phyloP scores from a whole-genome alignment of 2,113 vertebrate species.

The Lipotes vexillifer region DNA sequence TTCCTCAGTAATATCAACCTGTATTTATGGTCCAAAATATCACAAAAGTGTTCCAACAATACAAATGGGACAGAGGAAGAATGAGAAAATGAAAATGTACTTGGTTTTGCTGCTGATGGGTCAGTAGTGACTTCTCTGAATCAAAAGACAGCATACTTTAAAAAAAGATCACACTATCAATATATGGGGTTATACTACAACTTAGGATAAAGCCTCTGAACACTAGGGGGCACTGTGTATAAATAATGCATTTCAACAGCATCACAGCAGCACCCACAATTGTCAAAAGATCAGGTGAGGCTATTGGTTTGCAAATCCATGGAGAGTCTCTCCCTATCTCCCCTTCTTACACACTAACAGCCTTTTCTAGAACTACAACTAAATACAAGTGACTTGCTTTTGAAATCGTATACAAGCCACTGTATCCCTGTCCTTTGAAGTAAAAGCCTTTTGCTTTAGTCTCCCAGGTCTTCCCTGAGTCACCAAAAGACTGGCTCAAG shows the following conservation, averaged over 20 bases:
- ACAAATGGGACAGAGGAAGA: background rate
- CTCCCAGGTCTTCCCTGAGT: background rate
- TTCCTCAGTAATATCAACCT: background rate
- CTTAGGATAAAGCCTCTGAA: background rate
- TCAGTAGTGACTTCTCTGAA: background rate
- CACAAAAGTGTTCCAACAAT: background rate
- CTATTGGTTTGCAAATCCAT: background rate
- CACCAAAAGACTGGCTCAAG: background rate
- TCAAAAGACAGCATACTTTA: background rate
- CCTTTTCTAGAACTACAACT: slow-evolving; percentile 36
- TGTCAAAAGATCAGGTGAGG: background rate
- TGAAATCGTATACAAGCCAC: background rate
- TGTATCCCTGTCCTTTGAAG: background rate
- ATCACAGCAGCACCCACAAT: background rate
- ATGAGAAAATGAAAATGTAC: background rate
- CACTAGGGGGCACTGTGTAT: slow-evolving; percentile 49
- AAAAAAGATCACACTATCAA: background rate
- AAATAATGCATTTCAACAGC: background rate
- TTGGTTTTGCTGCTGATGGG: background rate
- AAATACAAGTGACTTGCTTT: background rate
- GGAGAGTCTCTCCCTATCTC: background rate
- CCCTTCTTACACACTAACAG: background rate
- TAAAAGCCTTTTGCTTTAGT: background rate
- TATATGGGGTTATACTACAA: background rate
- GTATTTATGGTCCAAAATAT: background rate